These are phyloP conservation scores for Lophochroa leadbeateri DNA, from an alignment of 2,113 vertebrate species.

Conservation along the genomic window DNA sequence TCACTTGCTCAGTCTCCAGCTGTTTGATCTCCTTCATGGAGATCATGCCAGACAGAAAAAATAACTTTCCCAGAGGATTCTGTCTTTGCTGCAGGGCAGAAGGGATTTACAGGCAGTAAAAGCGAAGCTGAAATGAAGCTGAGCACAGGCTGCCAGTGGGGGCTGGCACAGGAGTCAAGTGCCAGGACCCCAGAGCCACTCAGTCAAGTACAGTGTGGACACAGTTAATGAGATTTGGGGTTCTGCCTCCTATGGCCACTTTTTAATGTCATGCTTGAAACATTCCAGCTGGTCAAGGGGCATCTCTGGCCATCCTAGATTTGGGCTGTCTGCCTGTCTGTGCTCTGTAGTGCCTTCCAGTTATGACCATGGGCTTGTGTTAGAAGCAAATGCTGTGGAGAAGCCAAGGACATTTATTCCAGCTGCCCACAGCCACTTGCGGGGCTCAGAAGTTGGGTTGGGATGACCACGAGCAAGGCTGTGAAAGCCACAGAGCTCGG, in stretches of 20 bases:
- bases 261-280: background rate
- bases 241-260: background rate
- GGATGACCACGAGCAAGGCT: background rate
- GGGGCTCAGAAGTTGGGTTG: fast-evolving
- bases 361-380: background rate
- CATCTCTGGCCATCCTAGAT: background rate
- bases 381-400: background rate
- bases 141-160: background rate
- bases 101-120: background rate
- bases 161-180: background rate
- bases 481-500: background rate
- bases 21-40: background rate
- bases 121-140: background rate
- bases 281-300: background rate
- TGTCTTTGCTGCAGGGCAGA: background rate
- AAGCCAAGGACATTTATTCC: background rate
- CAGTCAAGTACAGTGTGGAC: background rate
- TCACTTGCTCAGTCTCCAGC: background rate
- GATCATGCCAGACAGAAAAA: background rate
- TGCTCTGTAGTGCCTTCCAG: background rate
- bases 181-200: background rate
- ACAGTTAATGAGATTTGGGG: background rate
- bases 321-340: background rate
- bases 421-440: background rate
- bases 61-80: background rate